Evolutionary conservation across 1,140 invertebrate genomes (phyloP), one percentile per base, ranked within the genome.

Genomic region (Drosophila carrolli): DNA sequence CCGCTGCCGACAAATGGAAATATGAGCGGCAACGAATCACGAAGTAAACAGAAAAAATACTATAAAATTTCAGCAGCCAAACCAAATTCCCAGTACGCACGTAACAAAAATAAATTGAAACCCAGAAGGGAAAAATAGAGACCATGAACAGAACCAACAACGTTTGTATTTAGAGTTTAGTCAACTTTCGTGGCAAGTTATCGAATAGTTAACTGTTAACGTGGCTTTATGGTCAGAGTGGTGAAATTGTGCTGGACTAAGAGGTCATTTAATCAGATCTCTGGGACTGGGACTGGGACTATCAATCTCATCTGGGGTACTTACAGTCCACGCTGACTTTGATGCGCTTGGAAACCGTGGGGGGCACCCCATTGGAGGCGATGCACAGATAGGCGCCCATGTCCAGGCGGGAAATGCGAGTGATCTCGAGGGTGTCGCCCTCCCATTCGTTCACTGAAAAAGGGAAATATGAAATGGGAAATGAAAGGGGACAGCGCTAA

Each of bases 251-350:
- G 57, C 40, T 51, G 63, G 29, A 38, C 51, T 16, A 16, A 23
- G 38, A 38, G 59, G 58, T 70, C 60, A 55, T 48, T 85, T 47
- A 48, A 75, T 81, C 54, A 82, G 54, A 59, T 74, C 53, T 10
- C 11, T 6, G 11, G 1, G 32, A 48, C 44, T 60, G 60, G 8
- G 8, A 32, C 29, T 8, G 6, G 8, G 8, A 32, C 23, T 51
- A 50, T 19, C 53, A 51, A 43, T 47, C 56, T 38, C 9, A 27
- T 47, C 19, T 23, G 23, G 29, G 40, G 27, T 92, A 97, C 97
- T 97, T 93, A 98, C 97, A 98, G 92, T 98, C 97, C 43, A 98
- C 97, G 93, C 97, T 97, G 88, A 98, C 96, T 95, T 97, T 97
- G 82, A 98, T 97, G 91, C 97, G 94, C 93, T 98, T 98, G 92